Conservation (phyloP, 2,888 invertebrate species). For the Argyra leucocephala region DNA sequence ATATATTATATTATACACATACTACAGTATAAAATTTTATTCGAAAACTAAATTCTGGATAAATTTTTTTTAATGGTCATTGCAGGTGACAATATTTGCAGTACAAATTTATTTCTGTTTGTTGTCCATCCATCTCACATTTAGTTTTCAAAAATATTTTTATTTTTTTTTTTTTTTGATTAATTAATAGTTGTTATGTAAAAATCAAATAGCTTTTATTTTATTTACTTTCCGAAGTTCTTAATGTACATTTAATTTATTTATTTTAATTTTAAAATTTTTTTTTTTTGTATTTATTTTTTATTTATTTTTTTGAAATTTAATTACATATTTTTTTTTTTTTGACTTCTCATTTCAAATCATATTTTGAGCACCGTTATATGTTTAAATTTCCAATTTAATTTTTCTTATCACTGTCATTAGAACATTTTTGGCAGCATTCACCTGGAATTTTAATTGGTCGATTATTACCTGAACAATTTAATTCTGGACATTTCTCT, state of each 20-base stretch:
- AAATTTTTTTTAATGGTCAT: no score
- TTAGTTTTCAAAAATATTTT: no score
- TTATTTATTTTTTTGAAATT: not conserved
- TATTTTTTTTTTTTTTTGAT: no score
- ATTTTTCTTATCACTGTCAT: slow-evolving; percentile 1
- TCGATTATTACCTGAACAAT: slow-evolving; percentile 36
- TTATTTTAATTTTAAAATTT: not conserved
- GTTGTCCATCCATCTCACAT: no score
- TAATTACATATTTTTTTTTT: not conserved
- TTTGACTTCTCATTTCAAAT: not conserved
- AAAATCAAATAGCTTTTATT: no score
- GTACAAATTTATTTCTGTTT: no score
- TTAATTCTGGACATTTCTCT: slow-evolving; percentile 40
- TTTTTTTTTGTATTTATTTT: not conserved
- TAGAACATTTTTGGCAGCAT: slow-evolving; percentile 44
- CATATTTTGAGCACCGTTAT: slow-evolving; percentile 7
- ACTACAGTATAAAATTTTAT: no score
- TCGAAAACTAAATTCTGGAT: no score
- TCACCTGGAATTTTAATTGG: slow-evolving; percentile 39
- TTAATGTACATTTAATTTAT: not conserved
- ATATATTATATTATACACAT: no score
- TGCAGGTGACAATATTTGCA: no score
- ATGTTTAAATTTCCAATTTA: not conserved
- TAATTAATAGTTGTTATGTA: no score
- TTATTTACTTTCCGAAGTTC: no score